Percentiles rank a stretch among this genome's conserved stretches.
Evolutionary conservation across 1,140 invertebrate species (phyloP).

Genomic region (Ganaspis sp.): DNA sequence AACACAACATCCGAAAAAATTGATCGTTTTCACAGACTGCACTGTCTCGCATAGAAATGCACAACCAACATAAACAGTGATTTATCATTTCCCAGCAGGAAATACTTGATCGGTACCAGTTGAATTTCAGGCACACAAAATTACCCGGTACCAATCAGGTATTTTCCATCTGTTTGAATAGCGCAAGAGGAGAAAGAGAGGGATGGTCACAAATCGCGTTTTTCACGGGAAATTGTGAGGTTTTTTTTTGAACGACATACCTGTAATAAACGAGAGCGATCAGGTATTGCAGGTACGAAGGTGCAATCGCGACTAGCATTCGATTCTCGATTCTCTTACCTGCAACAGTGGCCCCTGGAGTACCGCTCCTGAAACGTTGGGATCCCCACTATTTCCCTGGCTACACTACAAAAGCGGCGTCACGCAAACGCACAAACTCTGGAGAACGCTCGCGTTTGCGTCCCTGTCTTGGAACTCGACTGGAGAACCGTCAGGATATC

Average conservation of each 20-base stretch:
- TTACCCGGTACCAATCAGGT: neutral
- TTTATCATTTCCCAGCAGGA: neutral
- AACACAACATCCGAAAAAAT: neutral
- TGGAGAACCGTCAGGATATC: conserved; percentile 1
- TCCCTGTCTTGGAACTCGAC: neutral
- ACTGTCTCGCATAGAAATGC: neutral
- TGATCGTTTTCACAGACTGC: neutral
- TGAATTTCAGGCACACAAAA: neutral
- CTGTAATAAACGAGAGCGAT: conserved; percentile 50
- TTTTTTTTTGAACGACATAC: conserved; percentile 33
- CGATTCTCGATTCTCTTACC: conserved; percentile 25
- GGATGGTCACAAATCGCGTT: neutral
- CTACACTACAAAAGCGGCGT: conserved; percentile 13
- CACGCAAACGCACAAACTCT: conserved; percentile 8
- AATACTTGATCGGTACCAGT: neutral
- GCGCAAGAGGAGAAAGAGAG: neutral
- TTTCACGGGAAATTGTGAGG: neutral
- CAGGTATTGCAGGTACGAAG: conserved; percentile 56
- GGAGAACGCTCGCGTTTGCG: neutral
- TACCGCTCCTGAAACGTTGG: conserved; percentile 35
- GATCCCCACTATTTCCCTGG: neutral
- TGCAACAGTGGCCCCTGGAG: conserved; percentile 38
- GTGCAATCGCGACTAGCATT: conserved; percentile 49
- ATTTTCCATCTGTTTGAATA: neutral
- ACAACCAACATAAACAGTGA: neutral